Evolutionary conservation across 2,797 vertebrate genomes (phyloP), one percentile per base, ranked within the genome.

Genomic region (Lutjanus argentimaculatus): DNA sequence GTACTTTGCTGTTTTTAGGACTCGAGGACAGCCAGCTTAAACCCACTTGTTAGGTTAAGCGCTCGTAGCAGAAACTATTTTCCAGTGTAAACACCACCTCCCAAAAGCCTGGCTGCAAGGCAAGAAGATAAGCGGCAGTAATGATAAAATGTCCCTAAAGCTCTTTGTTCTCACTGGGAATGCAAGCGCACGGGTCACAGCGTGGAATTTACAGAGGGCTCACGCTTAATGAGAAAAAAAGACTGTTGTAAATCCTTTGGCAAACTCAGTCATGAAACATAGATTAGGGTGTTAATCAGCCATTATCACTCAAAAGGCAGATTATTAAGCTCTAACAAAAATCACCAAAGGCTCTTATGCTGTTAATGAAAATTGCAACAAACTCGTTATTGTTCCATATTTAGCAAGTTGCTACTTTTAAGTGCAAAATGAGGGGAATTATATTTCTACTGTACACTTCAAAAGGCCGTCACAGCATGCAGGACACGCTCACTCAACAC

Each of bases 141-240:
- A 80, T 63, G 59, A 74, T 64, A 71, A 77, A 80, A 77, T 73
- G 53, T 61, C 75, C 25, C 25, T 65, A 25, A 73, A 79, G 57
- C 69, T 43, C 75, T 91, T 77, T 80, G 80, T 67, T 70, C 43
- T 69, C 36, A 42, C 62, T 57, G 59, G 40, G 65, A 87, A 80
- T 70, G 52, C 46, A 52, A 82, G 85, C 53, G 2, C 43, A 67
- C 65, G 67, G 73, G 82, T 91, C 80, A 76, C 72, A 77, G 80
- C 19, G 3, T 83, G 83, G 77, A 82, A 69, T 89, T 89, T 84
- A 86, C 85, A 74, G 66, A 80, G 66, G 76, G 66, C 76, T 79
- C 17, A n/a, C 42, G 62, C 43, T 72, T 85, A 84, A 89, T 87
- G 80, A 88, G 65, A 61, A 68, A 85, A 25, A 76, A 72, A 40